A percentile compares a stretch with the other conserved stretches of the same genome.
phyloP scores from a whole-genome alignment of 2,888 invertebrate genomes.

The Thymelicus lineola region DNA sequence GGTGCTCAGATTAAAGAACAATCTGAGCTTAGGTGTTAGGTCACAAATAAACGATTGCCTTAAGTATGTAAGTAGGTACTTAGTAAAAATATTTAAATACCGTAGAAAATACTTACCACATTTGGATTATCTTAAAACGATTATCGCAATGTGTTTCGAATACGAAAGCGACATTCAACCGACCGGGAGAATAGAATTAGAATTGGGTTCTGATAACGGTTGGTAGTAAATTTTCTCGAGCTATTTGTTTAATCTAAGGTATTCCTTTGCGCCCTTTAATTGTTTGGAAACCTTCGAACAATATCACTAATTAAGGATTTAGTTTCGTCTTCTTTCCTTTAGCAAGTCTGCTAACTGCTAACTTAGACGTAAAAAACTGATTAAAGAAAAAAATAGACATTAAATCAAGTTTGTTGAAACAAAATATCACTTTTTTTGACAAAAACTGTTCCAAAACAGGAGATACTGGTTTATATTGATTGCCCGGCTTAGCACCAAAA shows the following conservation, averaged over 20 bases:
- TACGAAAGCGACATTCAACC: slow-evolving; percentile 5
- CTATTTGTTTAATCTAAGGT: slow-evolving; percentile 31
- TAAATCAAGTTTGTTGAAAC: too few species aligned
- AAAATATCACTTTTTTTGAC: too few species aligned
- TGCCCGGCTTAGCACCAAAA: too few species aligned
- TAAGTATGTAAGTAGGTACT: too few species aligned
- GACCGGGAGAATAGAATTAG: slow-evolving; percentile 14
- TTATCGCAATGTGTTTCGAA: slow-evolving; percentile 10
- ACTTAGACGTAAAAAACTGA: too few species aligned
- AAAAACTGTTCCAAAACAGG: too few species aligned
- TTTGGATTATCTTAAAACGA: slow-evolving; percentile 18
- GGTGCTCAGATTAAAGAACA: too few species aligned
- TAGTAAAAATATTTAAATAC: too few species aligned
- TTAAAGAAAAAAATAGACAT: too few species aligned
- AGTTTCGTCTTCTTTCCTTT: slow-evolving; percentile 23
- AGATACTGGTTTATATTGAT: too few species aligned
- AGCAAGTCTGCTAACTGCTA: not conserved
- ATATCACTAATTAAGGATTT: slow-evolving; percentile 31
- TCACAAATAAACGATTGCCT: too few species aligned
- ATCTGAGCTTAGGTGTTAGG: too few species aligned
- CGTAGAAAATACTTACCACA: not conserved
- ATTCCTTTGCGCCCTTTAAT: slow-evolving; percentile 31
- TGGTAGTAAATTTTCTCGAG: slow-evolving; percentile 28
- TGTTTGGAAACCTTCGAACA: slow-evolving; percentile 28
- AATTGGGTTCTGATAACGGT: slow-evolving; percentile 26